Base-by-base conservation (phyloP, 2,113 vertebrate genomes). In the Parus major region DNA sequence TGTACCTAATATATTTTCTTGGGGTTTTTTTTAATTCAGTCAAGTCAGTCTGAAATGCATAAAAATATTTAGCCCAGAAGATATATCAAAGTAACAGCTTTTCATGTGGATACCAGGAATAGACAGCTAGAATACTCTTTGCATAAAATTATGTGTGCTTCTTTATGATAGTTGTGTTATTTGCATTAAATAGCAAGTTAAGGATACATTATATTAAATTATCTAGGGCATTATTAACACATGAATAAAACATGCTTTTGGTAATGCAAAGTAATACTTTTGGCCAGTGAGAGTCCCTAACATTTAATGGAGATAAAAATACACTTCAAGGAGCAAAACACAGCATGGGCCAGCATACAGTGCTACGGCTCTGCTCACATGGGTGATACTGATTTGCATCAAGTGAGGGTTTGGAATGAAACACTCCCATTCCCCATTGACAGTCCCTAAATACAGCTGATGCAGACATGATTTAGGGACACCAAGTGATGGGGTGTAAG, bases 211-310 rank as follows among this genome's bases (percentile, higher is more conserved):
- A 57, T 52, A 78, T 56, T 65, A 82, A 71, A 69, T 83, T 84
- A 91, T 20, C 39, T 31, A 50, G 33, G 27, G 50, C 28, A 55
- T 69, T 71, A 90, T 70, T 92, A 92, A 57, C 50, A 73, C 39
- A 96, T 96, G 91, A 93, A 95, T 95, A 92, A 95, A 93, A 90
- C 82, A 88, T 92, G 28, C 1, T 69, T 82, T 77, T 72, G n/a
- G 15, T 57, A 90, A 82, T 35, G 31, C 56, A 49, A 44, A 64
- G 6, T 27, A 90, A 72, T 42, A 83, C 10, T 76, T 82, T 31
- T 19, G 3, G 11, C 5, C 19, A 5, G 7, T 44, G 29, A 87
- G 20, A 78, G 24, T 60, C 44, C 17, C 41, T 82, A 53, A 79
- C 52, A 71, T 60, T 47, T 86, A 75, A 60, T 41, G n/a, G 28